These are phyloP conservation scores for Artibeus jamaicensis DNA, from an alignment of 2,797 vertebrate species.

Conservation along the genomic window DNA sequence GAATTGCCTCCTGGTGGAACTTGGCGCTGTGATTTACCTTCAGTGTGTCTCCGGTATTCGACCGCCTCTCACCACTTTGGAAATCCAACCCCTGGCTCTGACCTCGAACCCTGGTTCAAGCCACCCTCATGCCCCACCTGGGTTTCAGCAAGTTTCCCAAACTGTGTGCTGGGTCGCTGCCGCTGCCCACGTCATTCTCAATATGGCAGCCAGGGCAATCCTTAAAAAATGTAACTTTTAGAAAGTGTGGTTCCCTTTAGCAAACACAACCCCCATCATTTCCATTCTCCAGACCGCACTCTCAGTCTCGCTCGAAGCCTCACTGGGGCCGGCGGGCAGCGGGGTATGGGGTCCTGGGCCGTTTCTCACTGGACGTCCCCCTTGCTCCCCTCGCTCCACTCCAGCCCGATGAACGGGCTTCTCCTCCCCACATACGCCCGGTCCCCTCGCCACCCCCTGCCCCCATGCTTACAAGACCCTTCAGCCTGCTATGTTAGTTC, in stretches of 20 bases:
- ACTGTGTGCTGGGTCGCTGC: too few relatives aligned
- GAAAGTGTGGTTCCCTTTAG: neutral
- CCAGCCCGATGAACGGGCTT: fast-evolving
- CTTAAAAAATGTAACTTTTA: neutral
- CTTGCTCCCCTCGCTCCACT: neutral
- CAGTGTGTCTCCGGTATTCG: neutral
- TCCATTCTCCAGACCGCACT: neutral
- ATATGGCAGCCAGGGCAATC: neutral
- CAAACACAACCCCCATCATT: neutral
- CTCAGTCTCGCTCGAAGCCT: neutral
- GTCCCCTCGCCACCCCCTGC: too few relatives aligned
- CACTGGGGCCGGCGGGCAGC: too few relatives aligned
- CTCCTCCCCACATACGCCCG: neutral
- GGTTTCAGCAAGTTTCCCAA: neutral
- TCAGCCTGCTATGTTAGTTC: neutral
- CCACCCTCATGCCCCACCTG: neutral
- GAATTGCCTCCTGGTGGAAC: neutral
- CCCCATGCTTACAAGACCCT: neutral
- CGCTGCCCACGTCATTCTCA: neutral
- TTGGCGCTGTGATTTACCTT: neutral
- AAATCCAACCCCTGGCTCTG: neutral
- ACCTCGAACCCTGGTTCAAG: neutral
- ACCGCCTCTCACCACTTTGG: neutral
- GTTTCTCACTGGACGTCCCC: neutral
- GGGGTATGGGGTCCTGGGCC: too few relatives aligned